phyloP scores from a whole-genome alignment of 1,140 invertebrate genomes.

The Choristoneura fumiferana region DNA sequence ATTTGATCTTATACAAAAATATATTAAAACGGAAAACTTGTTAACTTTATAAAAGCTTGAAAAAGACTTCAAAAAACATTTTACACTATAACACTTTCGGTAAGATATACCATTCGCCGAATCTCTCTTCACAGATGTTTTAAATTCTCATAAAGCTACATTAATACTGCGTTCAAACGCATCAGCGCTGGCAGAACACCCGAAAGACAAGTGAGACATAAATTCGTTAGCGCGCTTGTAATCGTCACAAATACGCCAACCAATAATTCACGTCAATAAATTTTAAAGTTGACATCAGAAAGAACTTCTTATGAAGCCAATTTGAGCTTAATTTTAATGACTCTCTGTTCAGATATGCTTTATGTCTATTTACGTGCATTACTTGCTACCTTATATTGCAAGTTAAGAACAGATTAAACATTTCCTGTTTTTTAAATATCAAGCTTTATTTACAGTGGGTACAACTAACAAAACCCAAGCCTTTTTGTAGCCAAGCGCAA shows the following conservation, averaged over 20 bases:
- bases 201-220: constrained; percentile 63
- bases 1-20: neutral
- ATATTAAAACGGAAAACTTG: neutral
- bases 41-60: neutral
- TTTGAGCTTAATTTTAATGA: constrained; percentile 60
- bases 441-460: no score
- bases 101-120: constrained; percentile 48
- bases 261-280: constrained; percentile 69
- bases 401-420: no score
- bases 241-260: constrained; percentile 64
- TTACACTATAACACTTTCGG: constrained; percentile 43
- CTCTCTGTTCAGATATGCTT: constrained; percentile 37
- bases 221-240: constrained; percentile 72
- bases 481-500: no score
- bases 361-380: constrained; percentile 31
- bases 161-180: constrained; percentile 62
- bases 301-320: constrained; percentile 72
- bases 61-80: constrained; percentile 13
- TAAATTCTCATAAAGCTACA: constrained; percentile 61
- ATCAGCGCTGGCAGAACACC: constrained; percentile 55
- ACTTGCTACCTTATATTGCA: no score
- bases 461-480: no score
- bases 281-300: constrained; percentile 77
- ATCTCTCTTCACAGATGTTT: constrained; percentile 51
- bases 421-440: no score